These are phyloP conservation scores for Mycteria americana DNA, from an alignment of 2,797 vertebrate species.

Conservation along the genomic window DNA sequence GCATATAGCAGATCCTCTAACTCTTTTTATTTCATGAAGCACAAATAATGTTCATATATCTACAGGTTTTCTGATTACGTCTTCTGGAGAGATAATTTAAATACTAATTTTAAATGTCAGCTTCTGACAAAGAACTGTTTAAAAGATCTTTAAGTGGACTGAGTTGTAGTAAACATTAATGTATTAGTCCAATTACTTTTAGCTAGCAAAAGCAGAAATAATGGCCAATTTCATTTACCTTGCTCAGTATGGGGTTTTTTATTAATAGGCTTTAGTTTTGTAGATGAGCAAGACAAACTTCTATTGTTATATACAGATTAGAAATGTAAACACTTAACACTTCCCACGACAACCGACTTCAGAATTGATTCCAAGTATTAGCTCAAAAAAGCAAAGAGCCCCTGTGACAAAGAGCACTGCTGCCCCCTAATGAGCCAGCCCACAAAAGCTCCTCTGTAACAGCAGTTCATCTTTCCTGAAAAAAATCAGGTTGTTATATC, in stretches of 20 bases:
- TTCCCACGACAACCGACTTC: constrained; percentile 62
- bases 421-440: constrained; percentile 73
- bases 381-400: constrained; percentile 25
- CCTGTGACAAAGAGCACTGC: constrained; percentile 57
- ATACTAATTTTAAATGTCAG: constrained; percentile 12
- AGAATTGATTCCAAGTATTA: constrained; percentile 51
- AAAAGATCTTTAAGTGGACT: constrained; percentile 14
- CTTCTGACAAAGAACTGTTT: neutral
- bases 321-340: constrained; percentile 72
- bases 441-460: neutral
- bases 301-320: constrained; percentile 65
- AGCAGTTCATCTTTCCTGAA: neutral
- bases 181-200: neutral
- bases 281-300: constrained; percentile 54
- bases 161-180: constrained; percentile 29
- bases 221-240: constrained; percentile 46
- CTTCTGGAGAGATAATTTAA: constrained; percentile 14
- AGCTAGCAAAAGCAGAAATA: constrained; percentile 35
- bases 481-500: neutral
- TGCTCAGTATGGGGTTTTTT: constrained; percentile 27
- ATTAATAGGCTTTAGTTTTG: constrained; percentile 60
- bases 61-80: neutral
- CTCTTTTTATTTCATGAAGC: neutral
- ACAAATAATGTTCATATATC: neutral
- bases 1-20: neutral